Evolutionary conservation across 2,797 vertebrate genomes (phyloP).

Genomic region (Moxostoma hubbsi): DNA sequence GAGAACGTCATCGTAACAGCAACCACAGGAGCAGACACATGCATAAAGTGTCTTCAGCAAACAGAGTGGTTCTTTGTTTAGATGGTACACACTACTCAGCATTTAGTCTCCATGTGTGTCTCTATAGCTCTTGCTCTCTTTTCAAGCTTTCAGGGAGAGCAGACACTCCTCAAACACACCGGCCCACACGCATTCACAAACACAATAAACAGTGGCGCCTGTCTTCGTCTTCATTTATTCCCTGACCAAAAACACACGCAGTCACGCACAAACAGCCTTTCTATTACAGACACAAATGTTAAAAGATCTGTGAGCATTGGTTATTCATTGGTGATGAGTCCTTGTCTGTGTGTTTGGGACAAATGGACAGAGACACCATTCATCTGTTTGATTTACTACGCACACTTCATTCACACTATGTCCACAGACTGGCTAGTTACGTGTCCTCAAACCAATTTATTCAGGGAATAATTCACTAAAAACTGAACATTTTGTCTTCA

Average conservation of each 20-base stretch:
- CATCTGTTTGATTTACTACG: conserved; percentile 42
- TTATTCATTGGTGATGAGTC: conserved; percentile 28
- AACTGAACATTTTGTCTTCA: no score
- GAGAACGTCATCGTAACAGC: conserved; percentile 30
- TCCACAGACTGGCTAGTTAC: not conserved
- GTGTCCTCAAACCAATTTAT: conserved; percentile 35
- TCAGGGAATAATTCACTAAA: not conserved
- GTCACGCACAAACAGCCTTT: conserved; percentile 40
- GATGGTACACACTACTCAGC: conserved; percentile 46
- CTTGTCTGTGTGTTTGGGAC: conserved; percentile 21
- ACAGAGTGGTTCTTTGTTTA: conserved; percentile 42
- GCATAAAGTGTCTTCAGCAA: conserved; percentile 44
- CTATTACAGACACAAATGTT: conserved; percentile 36
- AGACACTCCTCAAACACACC: conserved; percentile 57
- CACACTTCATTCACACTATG: conserved; percentile 11
- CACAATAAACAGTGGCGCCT: conserved; percentile 62
- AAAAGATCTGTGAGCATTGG: conserved; percentile 23
- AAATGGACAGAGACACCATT: conserved; percentile 51
- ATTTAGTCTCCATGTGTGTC: conserved; percentile 46
- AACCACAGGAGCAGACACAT: conserved; percentile 32
- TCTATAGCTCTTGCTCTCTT: conserved; percentile 16
- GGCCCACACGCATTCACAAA: conserved; percentile 47
- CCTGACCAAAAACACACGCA: conserved; percentile 33
- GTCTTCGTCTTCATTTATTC: conserved; percentile 58
- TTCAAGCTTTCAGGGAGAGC: conserved; percentile 43